Base-by-base conservation (phyloP, 2,797 vertebrate genomes). In the Notoglanidium macrostoma region DNA sequence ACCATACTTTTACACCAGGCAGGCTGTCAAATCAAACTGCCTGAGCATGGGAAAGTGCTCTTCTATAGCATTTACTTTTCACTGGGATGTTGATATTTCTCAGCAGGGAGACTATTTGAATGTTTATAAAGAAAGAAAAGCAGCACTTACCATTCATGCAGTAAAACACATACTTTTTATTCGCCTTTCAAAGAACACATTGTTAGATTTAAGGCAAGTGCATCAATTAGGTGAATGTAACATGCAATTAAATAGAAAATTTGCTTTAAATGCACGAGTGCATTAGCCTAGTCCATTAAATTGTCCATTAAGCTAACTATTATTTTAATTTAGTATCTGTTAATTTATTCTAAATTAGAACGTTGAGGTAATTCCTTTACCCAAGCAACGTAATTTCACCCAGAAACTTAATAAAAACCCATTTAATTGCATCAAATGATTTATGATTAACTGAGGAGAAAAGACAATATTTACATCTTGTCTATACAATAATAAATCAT, bases 261-360 rank as follows among this genome's bases (percentile, higher is more conserved):
- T 86, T 85, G 65, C 89, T 88, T 83, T 87, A 81, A 89, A 63
- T 74, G 90, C 59, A 87, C 65, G 81, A 87, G 85, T 90, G 88
- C 88, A 90, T 89, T 90, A 89, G 78, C 65, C 83, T 46, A 87
- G 78, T 86, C 72, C 85, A 88, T 88, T 89, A 76, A 87, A 86
- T 86, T 90, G 82, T 88, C 88, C 90, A 89, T 90, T 89, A 88
- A 57, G 72, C 70, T 68, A 86, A 89, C 84, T 87, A 78, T 83
- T 74, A 88, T 87, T 85, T 87, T 85, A 57, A 87, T 55, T 40
- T 86, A 85, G 84, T 88, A 85, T 88, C 72, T 85, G 84, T 87
- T 90, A 67, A 90, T 90, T 88, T 88, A 85, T 85, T 87, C 73
- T 81, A 76, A 85, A 88, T 88, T 88, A 83, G 54, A 72, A 59